A percentile compares a stretch with the other conserved stretches of the same genome.
Conservation (phyloP, 2,797 vertebrate species). For the Tangara arthus region DNA sequence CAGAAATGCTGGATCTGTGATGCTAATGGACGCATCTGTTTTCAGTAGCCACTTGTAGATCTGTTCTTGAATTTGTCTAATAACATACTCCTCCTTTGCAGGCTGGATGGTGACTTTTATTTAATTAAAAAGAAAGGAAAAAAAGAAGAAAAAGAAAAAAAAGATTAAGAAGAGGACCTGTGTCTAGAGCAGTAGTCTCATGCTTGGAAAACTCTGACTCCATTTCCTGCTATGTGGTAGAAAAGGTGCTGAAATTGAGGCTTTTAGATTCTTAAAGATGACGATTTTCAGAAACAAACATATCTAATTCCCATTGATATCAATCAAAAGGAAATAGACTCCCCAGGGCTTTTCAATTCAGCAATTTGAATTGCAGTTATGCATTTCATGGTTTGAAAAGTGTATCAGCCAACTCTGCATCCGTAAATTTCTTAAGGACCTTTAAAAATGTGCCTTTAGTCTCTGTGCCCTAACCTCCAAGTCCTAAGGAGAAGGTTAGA, state of each 20-base stretch:
- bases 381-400: neutral
- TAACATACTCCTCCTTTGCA: neutral
- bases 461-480: neutral
- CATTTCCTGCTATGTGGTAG: neutral
- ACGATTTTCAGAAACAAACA: constrained; percentile 28
- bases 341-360: neutral
- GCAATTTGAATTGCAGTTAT: neutral
- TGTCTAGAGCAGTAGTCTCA: neutral
- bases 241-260: neutral
- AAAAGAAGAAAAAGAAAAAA: neutral
- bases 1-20: neutral
- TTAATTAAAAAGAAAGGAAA: neutral
- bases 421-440: neutral
- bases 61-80: neutral
- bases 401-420: neutral
- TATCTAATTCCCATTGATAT: constrained; percentile 36
- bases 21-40: neutral
- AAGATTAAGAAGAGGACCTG: neutral
- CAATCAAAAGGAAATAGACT: constrained; percentile 15
- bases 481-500: neutral
- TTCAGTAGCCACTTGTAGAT: neutral
- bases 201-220: neutral
- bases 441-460: neutral
- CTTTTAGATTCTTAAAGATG: neutral
- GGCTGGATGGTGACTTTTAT: neutral